Evolutionary conservation across 2,797 vertebrate species (phyloP), one percentile per base, ranked within the genome.

Genomic region (Pygocentrus nattereri): DNA sequence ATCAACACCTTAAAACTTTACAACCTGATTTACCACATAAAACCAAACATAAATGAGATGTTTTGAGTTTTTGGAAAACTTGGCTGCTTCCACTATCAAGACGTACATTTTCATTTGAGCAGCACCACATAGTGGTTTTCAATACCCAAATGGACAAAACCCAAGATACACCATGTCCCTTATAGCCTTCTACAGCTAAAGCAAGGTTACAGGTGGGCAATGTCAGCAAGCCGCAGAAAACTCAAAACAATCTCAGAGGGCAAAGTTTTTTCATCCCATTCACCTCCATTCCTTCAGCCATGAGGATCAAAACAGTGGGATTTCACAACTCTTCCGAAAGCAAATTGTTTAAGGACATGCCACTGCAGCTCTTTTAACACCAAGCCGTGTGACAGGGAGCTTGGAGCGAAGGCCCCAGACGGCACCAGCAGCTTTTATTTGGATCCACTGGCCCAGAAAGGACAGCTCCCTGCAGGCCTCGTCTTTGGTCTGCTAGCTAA

Each of bases 391-490:
- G 19, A 15, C 79, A 30, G 50, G 82, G 78, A 59, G 54, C 76
- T n/a, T 47, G 31, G 52, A 61, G 77, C 81, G 16, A 7, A 88
- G 85, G 85, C 89, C 88, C 87, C 82, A 84, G 87, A 90, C 82
- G 79, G 90, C 91, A 90, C 76, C 84, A 79, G 81, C 70, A 76
- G 86, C 79, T 83, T 87, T 80, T 81, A 81, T 85, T 59, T 61
- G 88, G 87, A 90, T 90, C 81, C 88, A 91, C 69, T 89, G 93
- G 91, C 88, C 89, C 90, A 94, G 92, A 93, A 93, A 92, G 87
- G 88, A 90, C 87, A 89, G 87, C 82, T 89, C 86, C 92, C 84
- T 69, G 49, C 85, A 85, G 92, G 91, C 88, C 88, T 73, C 49
- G 62, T 92, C 89, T 91, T 87, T 87, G 84, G 68, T 84, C 87